Base-by-base conservation (phyloP, 2,797 vertebrate genomes). In the Borostomias antarcticus region DNA sequence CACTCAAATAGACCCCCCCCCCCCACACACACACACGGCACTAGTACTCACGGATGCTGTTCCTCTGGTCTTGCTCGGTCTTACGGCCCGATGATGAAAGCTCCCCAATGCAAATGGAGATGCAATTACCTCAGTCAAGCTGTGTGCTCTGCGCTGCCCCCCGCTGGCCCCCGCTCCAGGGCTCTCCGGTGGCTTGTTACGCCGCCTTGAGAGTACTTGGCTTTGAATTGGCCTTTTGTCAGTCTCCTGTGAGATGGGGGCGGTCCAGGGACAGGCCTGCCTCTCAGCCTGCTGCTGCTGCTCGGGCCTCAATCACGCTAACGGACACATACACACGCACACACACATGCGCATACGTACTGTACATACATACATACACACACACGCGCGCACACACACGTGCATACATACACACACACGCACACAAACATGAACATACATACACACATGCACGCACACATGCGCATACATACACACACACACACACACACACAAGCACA, bases 151-250 rank as follows among this genome's bases (percentile, higher is more conserved):
- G 64, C 25, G 64, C 89, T 82, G 87, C 83, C 91, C 92, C 91
- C 94, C 89, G 88, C 86, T 90, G 93, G 89, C 89, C 85, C 79
- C 86, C 88, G 91, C 91, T 96, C 89, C 89, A 96, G 93, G 94
- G 91, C 93, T 92, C 96, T 95, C 95, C 81, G 80, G 95, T 94
- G 96, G 95, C 96, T 98, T 98, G 96, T 98, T 98, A 98, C 95
- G 94, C 93, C 91, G 89, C 93, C 91, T 95, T 85, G 95, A 96
- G 95, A 97, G 93, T 95, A 94, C 94, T 96, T 95, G 94, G 94
- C 94, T 96, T 95, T 95, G 95, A 96, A 96, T 96, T 95, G 95
- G 93, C 94, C 95, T 95, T 93, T 92, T 93, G 94, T 94, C 93
- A 95, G 94, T 92, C 91, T 94, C 82, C 80, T 77, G 79, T 79